A percentile compares a stretch with the other conserved stretches of the same genome.
phyloP scores from a whole-genome alignment of 2,888 invertebrate species.

The Polylopha cassiicola region DNA sequence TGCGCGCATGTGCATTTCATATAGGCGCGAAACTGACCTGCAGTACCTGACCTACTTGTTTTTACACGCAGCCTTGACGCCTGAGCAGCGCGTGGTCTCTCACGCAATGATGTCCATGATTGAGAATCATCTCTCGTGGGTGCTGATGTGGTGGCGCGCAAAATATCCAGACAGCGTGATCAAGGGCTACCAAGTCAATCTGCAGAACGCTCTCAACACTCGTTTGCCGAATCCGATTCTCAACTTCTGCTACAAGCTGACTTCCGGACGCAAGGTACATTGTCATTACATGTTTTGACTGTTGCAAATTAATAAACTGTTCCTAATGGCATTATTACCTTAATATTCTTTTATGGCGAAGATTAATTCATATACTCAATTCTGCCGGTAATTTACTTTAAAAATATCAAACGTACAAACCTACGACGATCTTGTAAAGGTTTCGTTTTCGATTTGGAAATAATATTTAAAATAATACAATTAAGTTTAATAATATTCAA shows the following conservation, averaged over 20 bases:
- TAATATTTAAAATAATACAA: too few species aligned
- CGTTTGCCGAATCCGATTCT: constrained; percentile 91
- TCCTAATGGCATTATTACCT: too few species aligned
- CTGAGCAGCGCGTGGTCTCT: constrained; percentile 91
- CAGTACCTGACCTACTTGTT: constrained; percentile 32
- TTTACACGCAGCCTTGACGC: constrained; percentile 78
- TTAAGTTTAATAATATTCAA: too few species aligned
- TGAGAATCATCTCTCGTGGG: constrained; percentile 95
- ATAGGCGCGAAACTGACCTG: constrained; percentile 19
- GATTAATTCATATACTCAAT: not conserved
- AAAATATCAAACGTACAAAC: too few species aligned
- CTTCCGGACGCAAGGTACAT: constrained; percentile 88
- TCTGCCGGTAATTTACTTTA: too few species aligned
- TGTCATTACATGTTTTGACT: too few species aligned
- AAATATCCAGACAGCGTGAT: constrained; percentile 93
- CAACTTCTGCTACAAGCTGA: constrained; percentile 93
- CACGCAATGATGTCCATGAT: constrained; percentile 97
- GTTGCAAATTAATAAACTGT: too few species aligned
- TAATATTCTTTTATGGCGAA: too few species aligned
- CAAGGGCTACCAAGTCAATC: constrained; percentile 93
- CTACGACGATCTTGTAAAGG: too few species aligned
- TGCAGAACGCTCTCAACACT: constrained; percentile 91
- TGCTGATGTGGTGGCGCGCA: constrained; percentile 93
- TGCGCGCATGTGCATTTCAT: constrained; percentile 56
- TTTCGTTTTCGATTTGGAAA: too few species aligned